phyloP scores from a whole-genome alignment of 2,113 vertebrate species.

The Eolophus roseicapilla region DNA sequence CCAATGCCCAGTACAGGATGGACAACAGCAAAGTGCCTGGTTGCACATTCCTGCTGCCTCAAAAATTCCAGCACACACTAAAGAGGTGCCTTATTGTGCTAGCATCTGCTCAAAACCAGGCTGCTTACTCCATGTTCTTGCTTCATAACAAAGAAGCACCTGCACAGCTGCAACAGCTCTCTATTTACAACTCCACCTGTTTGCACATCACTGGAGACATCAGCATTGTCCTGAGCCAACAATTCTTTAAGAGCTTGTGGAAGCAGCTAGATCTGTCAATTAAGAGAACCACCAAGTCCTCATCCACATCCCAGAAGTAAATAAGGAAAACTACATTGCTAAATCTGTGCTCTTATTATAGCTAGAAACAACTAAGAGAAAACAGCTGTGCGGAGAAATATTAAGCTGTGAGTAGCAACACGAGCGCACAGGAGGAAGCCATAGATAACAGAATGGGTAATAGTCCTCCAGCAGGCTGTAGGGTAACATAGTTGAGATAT shows the following conservation, averaged over 20 bases:
- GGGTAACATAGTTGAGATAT: background rate
- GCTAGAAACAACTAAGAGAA: conserved; percentile 9
- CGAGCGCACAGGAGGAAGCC: background rate
- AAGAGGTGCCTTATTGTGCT: background rate
- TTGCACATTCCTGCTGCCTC: background rate
- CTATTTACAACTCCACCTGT: background rate
- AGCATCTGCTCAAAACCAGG: background rate
- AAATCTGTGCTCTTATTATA: conserved; percentile 35
- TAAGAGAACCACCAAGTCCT: background rate
- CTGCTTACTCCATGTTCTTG: background rate
- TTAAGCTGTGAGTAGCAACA: background rate
- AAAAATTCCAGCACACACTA: background rate
- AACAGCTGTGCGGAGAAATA: background rate
- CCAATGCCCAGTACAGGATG: background rate
- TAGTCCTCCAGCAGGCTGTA: background rate
- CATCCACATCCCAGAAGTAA: background rate
- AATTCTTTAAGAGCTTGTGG: background rate
- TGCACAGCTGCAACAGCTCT: background rate
- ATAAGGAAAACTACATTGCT: background rate
- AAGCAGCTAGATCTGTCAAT: background rate
- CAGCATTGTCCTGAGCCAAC: background rate
- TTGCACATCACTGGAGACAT: background rate
- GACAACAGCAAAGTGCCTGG: background rate
- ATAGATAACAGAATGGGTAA: background rate
- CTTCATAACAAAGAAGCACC: background rate